Evolutionary conservation across 2,888 invertebrate genomes (phyloP).

Genomic region (Sinohyriopsis cumingii): DNA sequence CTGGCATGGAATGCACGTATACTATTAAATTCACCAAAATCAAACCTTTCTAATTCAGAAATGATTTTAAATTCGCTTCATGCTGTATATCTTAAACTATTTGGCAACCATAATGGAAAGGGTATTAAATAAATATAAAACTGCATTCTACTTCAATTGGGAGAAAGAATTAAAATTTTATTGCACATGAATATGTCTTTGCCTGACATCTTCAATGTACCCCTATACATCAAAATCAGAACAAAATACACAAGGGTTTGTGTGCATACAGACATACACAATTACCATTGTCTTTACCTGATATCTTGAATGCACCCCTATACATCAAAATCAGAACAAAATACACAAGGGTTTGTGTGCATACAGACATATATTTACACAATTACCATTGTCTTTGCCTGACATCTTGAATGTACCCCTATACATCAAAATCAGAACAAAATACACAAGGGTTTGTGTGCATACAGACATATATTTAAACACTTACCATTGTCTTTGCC

Average conservation of each 20-base stretch:
- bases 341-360: background rate
- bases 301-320: constrained; percentile 6
- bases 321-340: background rate
- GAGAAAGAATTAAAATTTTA: no score
- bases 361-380: background rate
- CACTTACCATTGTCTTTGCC: background rate
- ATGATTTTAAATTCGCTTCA: no score
- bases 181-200: no score
- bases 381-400: background rate
- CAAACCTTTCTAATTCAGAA: no score
- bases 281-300: background rate
- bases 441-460: background rate
- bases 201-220: constrained; percentile 1
- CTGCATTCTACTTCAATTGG: no score
- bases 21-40: no score
- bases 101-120: no score
- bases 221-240: constrained; percentile 1
- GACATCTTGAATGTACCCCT: constrained; percentile 5
- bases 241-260: background rate
- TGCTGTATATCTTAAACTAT: no score
- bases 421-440: background rate
- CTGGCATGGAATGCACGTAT: no score
- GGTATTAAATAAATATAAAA: no score
- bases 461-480: background rate
- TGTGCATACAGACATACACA: background rate